Conservation (phyloP, 1,140 invertebrate genomes). For the Eueides isabella region DNA sequence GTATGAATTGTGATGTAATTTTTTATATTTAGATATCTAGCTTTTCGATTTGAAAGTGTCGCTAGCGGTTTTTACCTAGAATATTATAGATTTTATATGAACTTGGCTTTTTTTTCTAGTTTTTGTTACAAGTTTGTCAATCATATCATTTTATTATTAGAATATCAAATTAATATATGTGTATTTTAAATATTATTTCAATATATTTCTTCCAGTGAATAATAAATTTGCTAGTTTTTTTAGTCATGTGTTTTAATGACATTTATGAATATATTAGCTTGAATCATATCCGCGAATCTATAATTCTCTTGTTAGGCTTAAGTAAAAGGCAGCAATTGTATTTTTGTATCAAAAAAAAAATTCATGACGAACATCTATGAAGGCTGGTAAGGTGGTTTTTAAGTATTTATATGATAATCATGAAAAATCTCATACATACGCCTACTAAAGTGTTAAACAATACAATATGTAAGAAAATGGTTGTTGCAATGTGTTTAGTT, state of each 20-base stretch:
- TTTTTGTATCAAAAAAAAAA: constrained; percentile 13
- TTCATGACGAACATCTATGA: neutral
- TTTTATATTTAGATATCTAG: constrained; percentile 2
- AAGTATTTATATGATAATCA: constrained; percentile 12
- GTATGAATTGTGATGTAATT: constrained; percentile 13
- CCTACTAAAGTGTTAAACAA: constrained; percentile 39
- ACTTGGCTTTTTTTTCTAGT: neutral
- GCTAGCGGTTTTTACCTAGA: neutral
- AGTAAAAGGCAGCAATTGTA: constrained; percentile 6
- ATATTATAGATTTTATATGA: constrained; percentile 7
- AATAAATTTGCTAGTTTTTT: neutral
- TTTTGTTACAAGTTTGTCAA: neutral
- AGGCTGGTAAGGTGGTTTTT: constrained; percentile 7
- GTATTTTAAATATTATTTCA: neutral
- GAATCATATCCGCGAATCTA: neutral
- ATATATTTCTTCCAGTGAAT: neutral
- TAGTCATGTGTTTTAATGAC: neutral
- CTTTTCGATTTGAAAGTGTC: constrained; percentile 7
- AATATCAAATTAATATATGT: neutral
- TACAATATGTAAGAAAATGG: constrained; percentile 46
- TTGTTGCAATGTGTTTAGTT: constrained; percentile 68
- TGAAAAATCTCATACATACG: constrained; percentile 27
- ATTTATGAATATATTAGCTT: constrained; percentile 1
- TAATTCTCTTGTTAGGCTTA: constrained; percentile 2
- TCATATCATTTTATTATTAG: constrained; percentile 4